These are phyloP conservation scores for Lasioglossum morio DNA, from an alignment of 2,888 invertebrate genomes.

Conservation along the genomic window DNA sequence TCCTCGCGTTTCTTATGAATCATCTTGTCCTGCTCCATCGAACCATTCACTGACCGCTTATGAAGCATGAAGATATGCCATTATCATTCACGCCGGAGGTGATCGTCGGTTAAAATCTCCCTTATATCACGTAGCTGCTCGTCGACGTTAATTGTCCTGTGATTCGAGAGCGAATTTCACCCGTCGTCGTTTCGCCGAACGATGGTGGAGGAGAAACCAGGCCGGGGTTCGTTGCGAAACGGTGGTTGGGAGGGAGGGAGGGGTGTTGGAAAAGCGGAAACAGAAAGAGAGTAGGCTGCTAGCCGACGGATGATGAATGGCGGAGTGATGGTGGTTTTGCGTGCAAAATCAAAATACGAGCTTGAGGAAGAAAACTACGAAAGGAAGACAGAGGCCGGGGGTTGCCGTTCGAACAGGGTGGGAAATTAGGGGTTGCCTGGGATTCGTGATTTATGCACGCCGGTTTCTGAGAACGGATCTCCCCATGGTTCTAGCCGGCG, in stretches of 20 bases:
- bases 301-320: slow-evolving; percentile 83
- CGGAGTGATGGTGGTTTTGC: slow-evolving; percentile 83
- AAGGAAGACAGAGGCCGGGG: slow-evolving; percentile 58
- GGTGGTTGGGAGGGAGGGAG: neutral
- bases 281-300: slow-evolving; percentile 70
- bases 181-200: slow-evolving; percentile 50
- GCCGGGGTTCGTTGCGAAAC: neutral
- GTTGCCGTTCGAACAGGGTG: slow-evolving; percentile 53
- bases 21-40: slow-evolving; percentile 13
- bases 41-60: slow-evolving; percentile 8
- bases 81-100: slow-evolving; percentile 41
- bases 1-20: slow-evolving; percentile 49
- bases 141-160: slow-evolving; percentile 63
- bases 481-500: neutral
- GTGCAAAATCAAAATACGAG: slow-evolving; percentile 77
- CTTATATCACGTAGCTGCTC: slow-evolving; percentile 42
- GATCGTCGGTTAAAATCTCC: slow-evolving; percentile 36
- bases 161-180: slow-evolving; percentile 69
- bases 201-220: neutral
- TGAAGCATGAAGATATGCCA: slow-evolving; percentile 47
- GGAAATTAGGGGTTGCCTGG: slow-evolving; percentile 80
- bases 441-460: slow-evolving; percentile 86
- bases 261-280: slow-evolving; percentile 66
- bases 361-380: slow-evolving; percentile 49
- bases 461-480: slow-evolving; percentile 64